These are phyloP conservation scores for Acanthis flammea DNA, from an alignment of 2,797 vertebrate genomes.

Conservation along the genomic window DNA sequence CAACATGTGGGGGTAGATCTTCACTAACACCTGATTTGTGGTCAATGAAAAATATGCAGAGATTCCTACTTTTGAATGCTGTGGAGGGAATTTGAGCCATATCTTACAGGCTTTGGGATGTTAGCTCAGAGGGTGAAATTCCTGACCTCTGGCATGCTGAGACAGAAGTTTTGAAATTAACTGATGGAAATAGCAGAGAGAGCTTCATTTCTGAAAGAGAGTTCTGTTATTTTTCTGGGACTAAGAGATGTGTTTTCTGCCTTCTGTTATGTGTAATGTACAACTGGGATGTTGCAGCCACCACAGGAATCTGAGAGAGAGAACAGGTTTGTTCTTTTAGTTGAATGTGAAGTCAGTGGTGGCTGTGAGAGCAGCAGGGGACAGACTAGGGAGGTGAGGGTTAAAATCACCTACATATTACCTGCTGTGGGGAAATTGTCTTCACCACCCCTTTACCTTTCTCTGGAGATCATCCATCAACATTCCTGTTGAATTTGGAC, in stretches of 20 bases:
- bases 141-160: neutral
- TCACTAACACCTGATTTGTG: neutral
- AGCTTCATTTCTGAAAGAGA: neutral
- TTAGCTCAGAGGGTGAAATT: neutral
- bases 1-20: neutral
- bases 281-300: neutral
- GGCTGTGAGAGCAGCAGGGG: neutral
- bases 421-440: neutral
- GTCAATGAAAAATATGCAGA: neutral
- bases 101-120: neutral
- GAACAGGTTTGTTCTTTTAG: neutral
- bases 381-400: neutral
- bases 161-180: neutral
- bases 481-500: neutral
- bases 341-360: neutral
- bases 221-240: neutral
- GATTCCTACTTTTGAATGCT: neutral
- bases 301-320: neutral
- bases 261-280: neutral
- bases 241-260: neutral
- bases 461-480: neutral
- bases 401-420: neutral
- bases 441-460: neutral
- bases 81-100: neutral
- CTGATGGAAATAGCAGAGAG: neutral